Base-by-base conservation (phyloP, 2,888 invertebrate species). In the Tenodera sinensis region DNA sequence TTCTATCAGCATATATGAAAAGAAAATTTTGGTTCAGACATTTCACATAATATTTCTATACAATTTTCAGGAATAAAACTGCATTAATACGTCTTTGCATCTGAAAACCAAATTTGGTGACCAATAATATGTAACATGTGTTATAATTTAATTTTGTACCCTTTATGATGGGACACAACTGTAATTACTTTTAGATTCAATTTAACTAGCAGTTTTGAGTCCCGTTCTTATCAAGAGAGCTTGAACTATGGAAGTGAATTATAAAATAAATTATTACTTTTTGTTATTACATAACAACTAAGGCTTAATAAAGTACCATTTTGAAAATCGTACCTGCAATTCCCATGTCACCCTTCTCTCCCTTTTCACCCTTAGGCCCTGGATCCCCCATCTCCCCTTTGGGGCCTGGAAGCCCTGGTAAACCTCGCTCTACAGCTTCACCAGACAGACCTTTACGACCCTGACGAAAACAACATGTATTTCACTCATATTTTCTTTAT, bases 351-450 rank as follows among this genome's bases (percentile, higher is more conserved):
- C 95, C 95, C 91, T 92, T 93, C 92, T 94, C 93, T 91, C 94
- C 94, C 92, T 92, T 93, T 91, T 93, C 93, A 91, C 94, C 94
- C 91, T 92, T 92, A 8, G 91, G 91, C 85, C 95, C 95, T 92
- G 93, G 92, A 92, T 93, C 95, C 93, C 95, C 96, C 93, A 92
- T 91, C 91, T 94, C 94, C 91, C 95, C 95, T 91, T 94, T 94
- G 90, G 93, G 93, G 90, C 96, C 96, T 34, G 95, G 95, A 86
- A 95, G 94, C 90, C 96, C 96, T 84, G 95, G 95, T 90, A 95
- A 95, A 90, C 97, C 97, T 92, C 95, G 95, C 91, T 94, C 94
- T 92, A 95, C 94, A 91, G 95, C 95, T 91, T 93, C 93, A 91
- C 95, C 95, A 92, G 94, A 94, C 92, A 94, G 92, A 91, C 94